Evolutionary conservation across 2,113 vertebrate genomes (phyloP).

Genomic region (Mionectes macconnelli): DNA sequence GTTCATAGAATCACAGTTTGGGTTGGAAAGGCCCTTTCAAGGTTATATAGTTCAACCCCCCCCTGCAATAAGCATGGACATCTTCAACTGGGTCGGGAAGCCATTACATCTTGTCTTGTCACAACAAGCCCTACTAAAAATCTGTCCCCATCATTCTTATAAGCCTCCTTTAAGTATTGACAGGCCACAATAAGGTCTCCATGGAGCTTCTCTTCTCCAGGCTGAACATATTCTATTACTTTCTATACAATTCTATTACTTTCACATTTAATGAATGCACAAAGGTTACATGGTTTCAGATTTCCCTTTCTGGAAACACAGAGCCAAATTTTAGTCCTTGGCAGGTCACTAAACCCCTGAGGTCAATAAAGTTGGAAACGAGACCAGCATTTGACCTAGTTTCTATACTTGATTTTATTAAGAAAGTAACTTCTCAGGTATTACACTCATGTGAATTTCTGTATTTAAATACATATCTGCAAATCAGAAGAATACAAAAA

Average conservation of each 20-base stretch:
- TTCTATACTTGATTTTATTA: background rate
- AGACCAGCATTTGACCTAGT: background rate
- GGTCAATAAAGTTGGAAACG: background rate
- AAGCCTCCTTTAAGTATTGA: background rate
- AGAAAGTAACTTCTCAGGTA: background rate
- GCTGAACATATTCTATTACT: background rate
- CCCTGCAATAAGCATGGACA: background rate
- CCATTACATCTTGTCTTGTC: background rate
- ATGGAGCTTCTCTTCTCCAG: background rate
- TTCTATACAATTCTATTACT: background rate
- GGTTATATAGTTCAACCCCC: background rate
- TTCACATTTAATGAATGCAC: background rate
- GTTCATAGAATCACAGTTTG: background rate
- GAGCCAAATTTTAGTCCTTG: background rate
- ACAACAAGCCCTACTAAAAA: background rate
- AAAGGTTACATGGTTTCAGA: background rate
- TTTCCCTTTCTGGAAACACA: background rate
- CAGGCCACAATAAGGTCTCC: background rate
- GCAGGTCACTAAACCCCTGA: background rate
- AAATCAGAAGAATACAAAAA: background rate
- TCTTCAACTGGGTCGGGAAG: background rate
- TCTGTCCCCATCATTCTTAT: background rate
- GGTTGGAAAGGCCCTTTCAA: background rate
- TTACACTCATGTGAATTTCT: background rate
- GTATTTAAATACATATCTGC: background rate